Evolutionary conservation across 1,140 invertebrate genomes (phyloP), one percentile per base, ranked within the genome.

Genomic region (Drosophila tristis): DNA sequence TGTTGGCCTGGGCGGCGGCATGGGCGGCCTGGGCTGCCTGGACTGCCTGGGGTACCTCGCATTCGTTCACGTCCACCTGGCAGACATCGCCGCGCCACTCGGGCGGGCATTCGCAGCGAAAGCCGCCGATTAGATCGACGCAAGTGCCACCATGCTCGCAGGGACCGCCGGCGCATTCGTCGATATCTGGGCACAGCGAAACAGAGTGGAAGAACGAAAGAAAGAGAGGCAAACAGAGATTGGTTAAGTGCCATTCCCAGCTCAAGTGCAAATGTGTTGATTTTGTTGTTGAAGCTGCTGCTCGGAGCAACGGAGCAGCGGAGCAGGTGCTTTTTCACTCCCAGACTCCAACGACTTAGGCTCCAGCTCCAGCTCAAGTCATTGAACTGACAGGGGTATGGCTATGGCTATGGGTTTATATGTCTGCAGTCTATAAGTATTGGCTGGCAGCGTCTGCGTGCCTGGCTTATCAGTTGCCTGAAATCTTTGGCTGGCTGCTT

Each of bases 141-240:
- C 98, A 99, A 55, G 95, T 96, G 42, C 96, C 98, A 51, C 96
- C 96, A 92, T 98, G 97, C 91, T 96, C 94, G 91, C 98, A 98
- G 0, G 97, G 96, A 74, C 95, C 94, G 6, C 95, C 96, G 23
- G 94, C 94, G 86, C 97, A 98, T 91, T 98, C 97, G 92, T 97
- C 96, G 72, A 98, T 95, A 92, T 96, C 95, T 94, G 92, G 42
- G 91, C 13, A 11, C 29, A 42, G 23, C 23, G 0, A 0, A 4
- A 4, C 23, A 25, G 23, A 25, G 4, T 0, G 4, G 4, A 25
- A 0, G 0, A 25, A 25, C 0, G 4, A 13, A 20, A 25, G 6
- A 47, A 26, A 35, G 23, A 63, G 15, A n/a, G 16, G 23, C n/a
- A 71, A 25, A 75, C 65, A 44, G 43, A 65, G 39, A 66, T 81